phyloP scores from a whole-genome alignment of 2,888 invertebrate species.

The Lobophora halterata region DNA sequence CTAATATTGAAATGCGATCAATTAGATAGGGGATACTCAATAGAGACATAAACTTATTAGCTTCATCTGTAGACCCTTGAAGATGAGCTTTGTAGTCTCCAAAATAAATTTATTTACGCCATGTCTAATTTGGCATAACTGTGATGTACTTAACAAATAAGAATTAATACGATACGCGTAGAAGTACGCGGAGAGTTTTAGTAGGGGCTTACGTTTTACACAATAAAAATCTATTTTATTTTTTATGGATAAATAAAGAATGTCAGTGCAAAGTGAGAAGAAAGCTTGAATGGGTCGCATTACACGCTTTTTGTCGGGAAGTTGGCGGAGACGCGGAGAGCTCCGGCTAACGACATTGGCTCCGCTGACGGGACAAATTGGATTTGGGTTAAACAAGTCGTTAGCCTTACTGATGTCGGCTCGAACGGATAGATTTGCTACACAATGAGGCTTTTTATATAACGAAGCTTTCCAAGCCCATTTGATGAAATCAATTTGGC shows the following conservation, averaged over 20 bases:
- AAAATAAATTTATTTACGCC: too few relatives aligned
- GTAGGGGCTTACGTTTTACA: too few relatives aligned
- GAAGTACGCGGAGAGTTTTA: too few relatives aligned
- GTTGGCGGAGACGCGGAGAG: constrained; percentile 27
- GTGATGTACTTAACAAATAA: too few relatives aligned
- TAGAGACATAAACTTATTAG: too few relatives aligned
- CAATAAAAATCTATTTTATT: too few relatives aligned
- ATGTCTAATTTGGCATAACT: too few relatives aligned
- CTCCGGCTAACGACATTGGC: constrained; percentile 42
- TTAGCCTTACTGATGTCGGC: constrained; percentile 44
- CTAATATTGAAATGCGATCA: constrained; percentile 6
- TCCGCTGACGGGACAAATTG: constrained; percentile 52
- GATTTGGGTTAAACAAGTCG: constrained; percentile 66
- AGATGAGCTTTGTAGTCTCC: too few relatives aligned
- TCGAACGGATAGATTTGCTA: constrained; percentile 8
- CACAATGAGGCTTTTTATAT: background rate
- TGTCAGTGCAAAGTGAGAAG: constrained; percentile 24
- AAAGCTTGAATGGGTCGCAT: constrained; percentile 39
- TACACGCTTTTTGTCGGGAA: constrained; percentile 38
- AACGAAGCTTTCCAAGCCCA: background rate
- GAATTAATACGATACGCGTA: too few relatives aligned
- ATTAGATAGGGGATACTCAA: constrained; percentile 6
- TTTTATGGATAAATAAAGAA: constrained; percentile 10
- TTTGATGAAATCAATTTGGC: too few relatives aligned
- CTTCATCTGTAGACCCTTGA: too few relatives aligned